Base-by-base conservation (phyloP, 2,888 invertebrate species). In the Microctonus brassicae region DNA sequence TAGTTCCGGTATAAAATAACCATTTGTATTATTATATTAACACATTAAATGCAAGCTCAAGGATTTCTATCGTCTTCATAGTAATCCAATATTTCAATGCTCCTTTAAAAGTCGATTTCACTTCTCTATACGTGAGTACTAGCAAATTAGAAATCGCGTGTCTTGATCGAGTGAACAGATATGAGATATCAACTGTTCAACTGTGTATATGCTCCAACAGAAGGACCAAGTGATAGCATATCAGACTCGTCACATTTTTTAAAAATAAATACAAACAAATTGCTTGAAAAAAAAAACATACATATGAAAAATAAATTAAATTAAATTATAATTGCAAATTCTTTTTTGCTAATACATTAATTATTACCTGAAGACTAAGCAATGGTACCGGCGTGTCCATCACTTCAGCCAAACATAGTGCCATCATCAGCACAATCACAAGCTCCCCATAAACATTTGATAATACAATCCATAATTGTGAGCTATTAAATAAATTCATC, bases 381-480 rank as follows among this genome's bases (percentile, higher is more conserved):
- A 90, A 85, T 47, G 88, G 87, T 53, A 90, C 88, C 13, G 88
- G 86, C 73, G 90, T 90, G 81, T 90, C 89, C 87, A 90, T 89
- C 58, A 90, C 89, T 80, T 90, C 90, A 55, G 89, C 89, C 60
- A 90, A 81, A 75, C 89, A 89, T 69, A 90, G 86, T 26, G 89
- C 89, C 75, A 90, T 81, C 86, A 89, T 89, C 34, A 89, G 76
- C 24, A 90, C 85, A 61, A 90, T 84, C 53, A 90, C 78, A n/a
- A 90, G 79, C 77, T 89, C 88, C n/a, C 90, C 90, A 78, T 90
- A 90, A 55, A 90, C 86, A 61, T 90, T 88, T 73, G 90, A 90
- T 61, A 89, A 82, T 29, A 89, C 86, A 75, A 89, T 84, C 90
- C 90, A 90, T 81, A 89, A 80, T 79, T 89, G 88, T 29, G 88